Evolutionary conservation across 2,113 vertebrate genomes (phyloP).

Genomic region (Dipodomys merriami): DNA sequence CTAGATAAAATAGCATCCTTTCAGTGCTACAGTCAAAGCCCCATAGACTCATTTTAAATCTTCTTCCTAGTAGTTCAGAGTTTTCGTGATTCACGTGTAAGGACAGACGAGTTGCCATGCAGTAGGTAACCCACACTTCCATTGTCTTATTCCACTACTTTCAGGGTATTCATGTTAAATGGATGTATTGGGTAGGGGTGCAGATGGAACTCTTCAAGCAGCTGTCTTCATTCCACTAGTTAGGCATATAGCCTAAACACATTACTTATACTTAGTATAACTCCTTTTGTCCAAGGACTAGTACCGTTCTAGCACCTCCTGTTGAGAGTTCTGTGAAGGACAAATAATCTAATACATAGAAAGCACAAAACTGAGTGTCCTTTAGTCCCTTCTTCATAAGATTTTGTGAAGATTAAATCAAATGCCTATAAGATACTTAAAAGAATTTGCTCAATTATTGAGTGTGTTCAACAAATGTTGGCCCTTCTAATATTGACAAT

Average conservation of each 20-base stretch:
- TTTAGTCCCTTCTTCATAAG: not conserved
- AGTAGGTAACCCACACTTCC: no score
- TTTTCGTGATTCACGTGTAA: not conserved
- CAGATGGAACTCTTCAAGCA: no score
- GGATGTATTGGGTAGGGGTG: not conserved
- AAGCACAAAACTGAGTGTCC: not conserved
- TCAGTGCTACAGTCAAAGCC: not conserved
- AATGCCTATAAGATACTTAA: not conserved
- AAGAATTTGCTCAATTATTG: not conserved
- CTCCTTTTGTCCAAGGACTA: not conserved
- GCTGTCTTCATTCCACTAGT: not conserved
- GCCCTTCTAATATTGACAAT: not conserved
- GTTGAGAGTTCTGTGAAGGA: not conserved
- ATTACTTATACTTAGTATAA: not conserved
- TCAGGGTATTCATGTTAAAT: not conserved
- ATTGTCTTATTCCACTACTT: not conserved
- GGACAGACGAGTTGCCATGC: not conserved
- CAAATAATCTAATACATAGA: not conserved
- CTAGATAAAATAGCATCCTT: no score
- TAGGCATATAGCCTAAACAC: not conserved
- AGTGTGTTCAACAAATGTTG: not conserved
- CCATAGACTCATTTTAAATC: not conserved
- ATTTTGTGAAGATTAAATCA: constrained; percentile 5
- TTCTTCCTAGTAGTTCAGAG: not conserved
- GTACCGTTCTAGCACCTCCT: not conserved